A percentile compares a stretch with the other conserved stretches of the same genome.
These are phyloP conservation scores for Mercenaria mercenaria DNA, from an alignment of 1,140 invertebrate genomes.

Conservation along the genomic window DNA sequence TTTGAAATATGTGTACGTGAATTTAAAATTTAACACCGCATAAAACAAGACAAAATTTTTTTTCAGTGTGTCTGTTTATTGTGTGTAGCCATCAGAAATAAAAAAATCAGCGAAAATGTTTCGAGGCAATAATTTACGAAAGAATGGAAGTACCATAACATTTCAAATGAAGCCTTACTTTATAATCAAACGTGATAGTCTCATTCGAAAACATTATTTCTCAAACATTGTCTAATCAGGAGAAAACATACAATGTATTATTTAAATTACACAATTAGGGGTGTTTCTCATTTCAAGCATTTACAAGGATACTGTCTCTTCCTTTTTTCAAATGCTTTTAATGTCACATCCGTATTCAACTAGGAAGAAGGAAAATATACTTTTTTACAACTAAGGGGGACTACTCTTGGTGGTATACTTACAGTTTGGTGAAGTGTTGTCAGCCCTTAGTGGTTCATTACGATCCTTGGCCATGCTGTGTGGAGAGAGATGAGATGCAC, in stretches of 20 bases:
- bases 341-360: neutral
- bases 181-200: neutral
- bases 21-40: too few relatives aligned
- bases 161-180: slow-evolving; percentile 35
- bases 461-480: slow-evolving; percentile 70
- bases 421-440: slow-evolving; percentile 62
- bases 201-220: slow-evolving; percentile 44
- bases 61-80: too few relatives aligned
- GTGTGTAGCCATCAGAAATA: too few relatives aligned
- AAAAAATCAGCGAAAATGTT: neutral
- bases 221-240: slow-evolving; percentile 14
- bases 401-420: slow-evolving; percentile 13
- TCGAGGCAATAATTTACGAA: neutral
- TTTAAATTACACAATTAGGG: slow-evolving; percentile 27
- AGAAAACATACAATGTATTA: slow-evolving; percentile 24
- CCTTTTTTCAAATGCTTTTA: neutral
- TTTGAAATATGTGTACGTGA: too few relatives aligned
- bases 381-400: neutral
- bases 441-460: slow-evolving; percentile 20
- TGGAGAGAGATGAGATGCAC: slow-evolving; percentile 81
- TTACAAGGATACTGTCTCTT: slow-evolving; percentile 12
- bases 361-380: neutral
- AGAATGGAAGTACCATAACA: neutral
- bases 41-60: too few relatives aligned
- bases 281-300: slow-evolving; percentile 18